Evolutionary conservation across 2,888 invertebrate genomes (phyloP), one percentile per base, ranked within the genome.

Genomic region (Ctena decussata): DNA sequence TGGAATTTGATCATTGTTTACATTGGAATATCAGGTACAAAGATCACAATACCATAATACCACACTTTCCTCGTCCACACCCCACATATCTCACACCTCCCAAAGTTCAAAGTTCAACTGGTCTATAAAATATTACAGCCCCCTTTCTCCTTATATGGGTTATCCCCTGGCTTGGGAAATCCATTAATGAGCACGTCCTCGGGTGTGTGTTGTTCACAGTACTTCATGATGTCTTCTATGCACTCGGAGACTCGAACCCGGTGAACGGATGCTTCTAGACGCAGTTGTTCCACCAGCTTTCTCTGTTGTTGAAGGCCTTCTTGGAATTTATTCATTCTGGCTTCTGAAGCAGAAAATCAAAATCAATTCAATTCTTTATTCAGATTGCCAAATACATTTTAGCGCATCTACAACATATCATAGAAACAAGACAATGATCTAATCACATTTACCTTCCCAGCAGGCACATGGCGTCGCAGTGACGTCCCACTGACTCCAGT

Each of bases 161-260:
- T 99, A 24, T 98, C 98, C 96, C 98, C 98, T 96, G 98, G 98
- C 92, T 98, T 98, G 88, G 98, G 98, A 96, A 99, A 99, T 46
- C 99, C 99, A 90, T 98, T 98, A 89, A 99, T 97, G 72, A 99
- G 97, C 94, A 98, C 98, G 96, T 99, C 99, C 94, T 99, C 98
- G 93, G 98, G 98, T 94, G 98, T 98, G 94, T 99, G 98, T 70
- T 93, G 90, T 57, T 94, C 94, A 84, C 93, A 93, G 88, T 92
- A 94, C 95, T 95, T 94, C 88, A 98, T 98, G 92, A 99, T 98
- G 93, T 99, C 98, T 90, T 98, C 97, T 82, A 98, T 98, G n/a
- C 98, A 98, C 93, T 97, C 97, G 44, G 98, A 98, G 35, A 98
- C 97, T 65, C 97, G 97, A 94, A 98, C 97, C 81, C 99, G 97